phyloP scores from a whole-genome alignment of 2,888 invertebrate genomes.

The Didymodactylos carnosus region DNA sequence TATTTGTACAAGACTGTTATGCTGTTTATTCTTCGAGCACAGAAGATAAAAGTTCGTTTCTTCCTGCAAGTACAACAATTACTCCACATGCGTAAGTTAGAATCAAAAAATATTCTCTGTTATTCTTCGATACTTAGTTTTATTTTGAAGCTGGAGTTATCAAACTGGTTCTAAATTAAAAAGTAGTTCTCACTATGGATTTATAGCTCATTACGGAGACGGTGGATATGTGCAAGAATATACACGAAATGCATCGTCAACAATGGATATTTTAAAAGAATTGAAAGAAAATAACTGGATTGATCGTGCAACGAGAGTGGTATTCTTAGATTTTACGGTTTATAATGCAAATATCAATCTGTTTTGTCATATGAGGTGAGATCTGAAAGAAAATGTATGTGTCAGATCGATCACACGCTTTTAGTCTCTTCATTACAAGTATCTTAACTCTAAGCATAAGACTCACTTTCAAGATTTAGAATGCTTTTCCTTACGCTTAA shows the following conservation, averaged over 20 bases:
- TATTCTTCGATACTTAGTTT: no score
- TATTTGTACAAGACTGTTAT: not conserved
- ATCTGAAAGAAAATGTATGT: not conserved
- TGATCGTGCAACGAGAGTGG: not conserved
- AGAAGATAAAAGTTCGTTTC: not conserved
- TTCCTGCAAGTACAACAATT: not conserved
- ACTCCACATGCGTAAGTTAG: not conserved
- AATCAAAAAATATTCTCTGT: no score
- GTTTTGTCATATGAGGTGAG: not conserved
- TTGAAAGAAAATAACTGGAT: not conserved
- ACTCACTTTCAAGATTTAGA: no score
- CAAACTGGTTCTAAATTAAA: not conserved
- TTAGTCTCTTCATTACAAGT: no score
- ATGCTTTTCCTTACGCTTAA: no score
- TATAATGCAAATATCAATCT: not conserved
- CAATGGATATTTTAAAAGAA: not conserved
- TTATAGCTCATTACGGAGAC: not conserved
- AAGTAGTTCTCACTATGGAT: not conserved
- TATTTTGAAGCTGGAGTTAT: not conserved
- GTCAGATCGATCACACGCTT: no score
- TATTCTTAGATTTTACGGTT: not conserved
- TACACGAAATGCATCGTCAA: not conserved
- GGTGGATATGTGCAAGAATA: not conserved
- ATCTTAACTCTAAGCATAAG: no score
- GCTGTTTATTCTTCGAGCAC: not conserved